phyloP scores from a whole-genome alignment of 2,888 invertebrate species.

The Linnaemya tessellans region DNA sequence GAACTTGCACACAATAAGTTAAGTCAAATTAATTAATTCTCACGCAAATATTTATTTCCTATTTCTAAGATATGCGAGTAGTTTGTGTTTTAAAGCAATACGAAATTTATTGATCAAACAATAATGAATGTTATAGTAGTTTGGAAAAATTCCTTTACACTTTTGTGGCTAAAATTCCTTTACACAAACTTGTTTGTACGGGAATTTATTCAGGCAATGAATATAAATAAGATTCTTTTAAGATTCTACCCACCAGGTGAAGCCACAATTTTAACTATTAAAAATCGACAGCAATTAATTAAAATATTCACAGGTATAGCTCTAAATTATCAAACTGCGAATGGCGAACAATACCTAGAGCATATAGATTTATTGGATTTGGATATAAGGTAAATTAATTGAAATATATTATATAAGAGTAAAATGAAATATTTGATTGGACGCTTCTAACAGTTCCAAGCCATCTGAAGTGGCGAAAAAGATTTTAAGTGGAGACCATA shows the following conservation, averaged over 20 bases:
- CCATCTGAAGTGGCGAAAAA: conserved; percentile 63
- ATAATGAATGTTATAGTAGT: conserved; percentile 3
- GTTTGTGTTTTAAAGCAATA: background rate
- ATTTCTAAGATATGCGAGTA: background rate
- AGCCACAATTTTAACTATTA: background rate
- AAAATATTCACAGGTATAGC: conserved; percentile 84
- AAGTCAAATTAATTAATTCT: background rate
- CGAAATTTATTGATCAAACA: conserved; percentile 64
- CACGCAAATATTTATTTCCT: background rate
- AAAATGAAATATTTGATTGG: background rate
- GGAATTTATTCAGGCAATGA: conserved; percentile 83
- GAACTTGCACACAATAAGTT: background rate
- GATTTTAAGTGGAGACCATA: conserved; percentile 54
- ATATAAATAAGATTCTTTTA: conserved; percentile 87
- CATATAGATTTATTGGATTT: conserved; percentile 87
- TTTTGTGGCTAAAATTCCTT: conserved; percentile 52
- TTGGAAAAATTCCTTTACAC: background rate
- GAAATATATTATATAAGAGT: background rate
- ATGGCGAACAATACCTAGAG: conserved; percentile 85
- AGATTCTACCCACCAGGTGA: conserved; percentile 89
- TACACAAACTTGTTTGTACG: conserved; percentile 32
- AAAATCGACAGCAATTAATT: background rate
- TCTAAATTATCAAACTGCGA: conserved; percentile 86
- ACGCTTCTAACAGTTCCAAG: conserved; percentile 53
- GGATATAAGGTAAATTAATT: conserved; percentile 85